Evolutionary conservation across 2,888 invertebrate genomes (phyloP).

Genomic region (Mamestra brassicae): DNA sequence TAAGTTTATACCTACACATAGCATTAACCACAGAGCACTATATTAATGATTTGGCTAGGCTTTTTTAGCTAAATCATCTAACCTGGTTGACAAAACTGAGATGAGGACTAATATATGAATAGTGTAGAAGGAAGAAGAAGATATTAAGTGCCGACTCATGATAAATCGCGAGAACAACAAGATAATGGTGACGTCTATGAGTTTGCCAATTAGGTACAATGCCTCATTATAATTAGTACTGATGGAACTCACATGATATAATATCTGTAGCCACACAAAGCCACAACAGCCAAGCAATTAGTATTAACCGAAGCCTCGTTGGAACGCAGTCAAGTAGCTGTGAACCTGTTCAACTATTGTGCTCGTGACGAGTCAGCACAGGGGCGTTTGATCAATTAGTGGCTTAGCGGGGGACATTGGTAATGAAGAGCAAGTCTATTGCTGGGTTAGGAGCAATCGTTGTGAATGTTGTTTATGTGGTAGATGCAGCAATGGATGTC

Average conservation of each 20-base stretch:
- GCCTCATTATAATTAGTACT: background rate
- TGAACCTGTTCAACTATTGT: constrained; percentile 19
- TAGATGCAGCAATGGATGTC: background rate
- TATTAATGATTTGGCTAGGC: too few relatives aligned
- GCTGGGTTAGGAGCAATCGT: background rate
- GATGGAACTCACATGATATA: background rate
- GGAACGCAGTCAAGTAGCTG: constrained; percentile 2
- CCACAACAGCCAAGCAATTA: constrained; percentile 24
- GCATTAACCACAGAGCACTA: too few relatives aligned
- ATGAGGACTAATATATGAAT: too few relatives aligned
- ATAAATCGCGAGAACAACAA: background rate
- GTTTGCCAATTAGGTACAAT: background rate
- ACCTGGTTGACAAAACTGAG: too few relatives aligned
- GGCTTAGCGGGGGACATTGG: constrained; percentile 4
- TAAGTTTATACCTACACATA: too few relatives aligned
- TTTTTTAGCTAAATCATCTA: too few relatives aligned
- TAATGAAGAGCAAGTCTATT: constrained; percentile 8
- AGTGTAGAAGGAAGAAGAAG: background rate
- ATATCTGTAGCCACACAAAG: background rate
- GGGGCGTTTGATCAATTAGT: constrained; percentile 33
- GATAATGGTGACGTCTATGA: background rate
- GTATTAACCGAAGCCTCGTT: constrained; percentile 6
- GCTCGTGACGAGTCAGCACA: constrained; percentile 2
- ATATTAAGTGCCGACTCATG: background rate
- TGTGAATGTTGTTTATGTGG: background rate